Evolutionary conservation across 1,140 invertebrate species (phyloP).

Genomic region (Cardiocondyla obscurior): DNA sequence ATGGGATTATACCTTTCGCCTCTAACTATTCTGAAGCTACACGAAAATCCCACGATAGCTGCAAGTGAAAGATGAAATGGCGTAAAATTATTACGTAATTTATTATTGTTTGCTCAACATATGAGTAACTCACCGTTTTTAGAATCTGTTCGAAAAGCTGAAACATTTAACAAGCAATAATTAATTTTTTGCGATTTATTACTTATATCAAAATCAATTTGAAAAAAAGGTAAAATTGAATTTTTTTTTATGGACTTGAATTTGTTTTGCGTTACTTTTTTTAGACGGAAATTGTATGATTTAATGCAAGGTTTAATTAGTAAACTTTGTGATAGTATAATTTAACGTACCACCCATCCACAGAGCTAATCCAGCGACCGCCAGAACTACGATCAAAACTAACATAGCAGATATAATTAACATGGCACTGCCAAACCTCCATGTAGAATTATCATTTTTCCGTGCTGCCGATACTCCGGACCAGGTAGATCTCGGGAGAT

Average conservation of each 20-base stretch:
- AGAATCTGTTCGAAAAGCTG: conserved; percentile 82
- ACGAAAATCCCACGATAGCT: conserved; percentile 88
- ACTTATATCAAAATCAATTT: background rate
- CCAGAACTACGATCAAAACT: conserved; percentile 88
- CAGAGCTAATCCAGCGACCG: conserved; percentile 89
- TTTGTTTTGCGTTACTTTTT: background rate
- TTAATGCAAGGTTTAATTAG: background rate
- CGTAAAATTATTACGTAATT: background rate
- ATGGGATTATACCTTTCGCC: conserved; percentile 88
- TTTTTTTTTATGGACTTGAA: background rate
- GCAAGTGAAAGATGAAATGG: conserved; percentile 72
- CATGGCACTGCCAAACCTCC: conserved; percentile 87
- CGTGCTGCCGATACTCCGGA: conserved; percentile 76
- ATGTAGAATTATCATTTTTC: conserved; percentile 77
- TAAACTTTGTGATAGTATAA: background rate
- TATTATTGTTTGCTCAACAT: background rate
- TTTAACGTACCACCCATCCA: conserved; percentile 89
- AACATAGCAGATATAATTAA: conserved; percentile 88
- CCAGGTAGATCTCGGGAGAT: conserved; percentile 79
- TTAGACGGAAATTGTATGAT: background rate
- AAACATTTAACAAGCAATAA: conserved; percentile 37
- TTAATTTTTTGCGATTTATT: background rate
- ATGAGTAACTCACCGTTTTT: conserved; percentile 79
- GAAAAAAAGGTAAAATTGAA: background rate
- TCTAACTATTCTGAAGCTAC: conserved; percentile 87